These are phyloP conservation scores for Sebastes itinus DNA, from an alignment of 2,797 vertebrate species.

Conservation along the genomic window DNA sequence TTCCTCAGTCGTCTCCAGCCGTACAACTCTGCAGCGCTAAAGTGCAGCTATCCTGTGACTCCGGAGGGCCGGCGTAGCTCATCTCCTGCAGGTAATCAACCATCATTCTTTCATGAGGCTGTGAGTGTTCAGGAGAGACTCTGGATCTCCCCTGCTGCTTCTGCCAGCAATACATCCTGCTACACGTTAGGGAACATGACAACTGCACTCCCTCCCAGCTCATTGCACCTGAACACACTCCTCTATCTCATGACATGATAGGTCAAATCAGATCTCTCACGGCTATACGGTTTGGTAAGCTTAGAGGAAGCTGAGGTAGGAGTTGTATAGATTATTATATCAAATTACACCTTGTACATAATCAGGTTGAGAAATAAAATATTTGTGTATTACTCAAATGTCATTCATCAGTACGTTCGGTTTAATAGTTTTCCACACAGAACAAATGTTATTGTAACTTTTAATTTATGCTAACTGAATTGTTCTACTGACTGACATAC, in stretches of 20 bases:
- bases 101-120: constrained; percentile 82
- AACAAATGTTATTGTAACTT: not conserved
- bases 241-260: constrained; percentile 65
- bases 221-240: constrained; percentile 70
- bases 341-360: constrained; percentile 3
- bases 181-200: constrained; percentile 82
- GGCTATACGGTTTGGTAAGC: constrained; percentile 10
- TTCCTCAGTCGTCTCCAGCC: constrained; percentile 16
- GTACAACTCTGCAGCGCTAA: constrained; percentile 32
- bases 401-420: not conserved
- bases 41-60: constrained; percentile 48
- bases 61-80: constrained; percentile 62
- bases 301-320: constrained; percentile 4
- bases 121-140: constrained; percentile 78
- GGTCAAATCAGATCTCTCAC: constrained; percentile 52
- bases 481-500: not conserved
- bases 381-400: not conserved
- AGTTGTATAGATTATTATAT: constrained; percentile 8
- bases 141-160: constrained; percentile 66
- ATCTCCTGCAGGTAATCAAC: constrained; percentile 82
- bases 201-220: constrained; percentile 71
- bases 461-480: not conserved
- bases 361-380: not conserved
- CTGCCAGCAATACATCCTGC: constrained; percentile 74
- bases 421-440: not conserved